Conservation (phyloP, 2,797 vertebrate genomes). For the Sebastes oblongus region DNA sequence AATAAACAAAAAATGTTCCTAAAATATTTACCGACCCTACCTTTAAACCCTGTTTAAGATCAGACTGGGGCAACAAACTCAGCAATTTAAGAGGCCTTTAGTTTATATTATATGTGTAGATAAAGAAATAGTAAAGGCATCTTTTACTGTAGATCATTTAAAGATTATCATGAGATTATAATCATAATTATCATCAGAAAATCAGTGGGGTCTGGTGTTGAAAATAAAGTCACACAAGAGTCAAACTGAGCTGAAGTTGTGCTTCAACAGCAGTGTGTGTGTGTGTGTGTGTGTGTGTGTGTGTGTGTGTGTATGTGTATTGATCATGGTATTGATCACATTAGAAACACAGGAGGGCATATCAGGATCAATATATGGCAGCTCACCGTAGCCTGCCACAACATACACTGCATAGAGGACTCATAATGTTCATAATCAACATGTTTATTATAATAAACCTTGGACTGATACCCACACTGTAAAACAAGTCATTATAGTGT, state of each 20-base stretch:
- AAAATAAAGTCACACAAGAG: slow-evolving; percentile 2
- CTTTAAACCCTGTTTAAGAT: neutral
- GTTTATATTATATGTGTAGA: neutral
- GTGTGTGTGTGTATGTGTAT: slow-evolving; percentile 2
- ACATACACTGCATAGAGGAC: neutral
- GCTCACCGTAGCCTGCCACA: slow-evolving; percentile 18
- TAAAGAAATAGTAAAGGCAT: neutral
- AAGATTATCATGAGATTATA: no score
- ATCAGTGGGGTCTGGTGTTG: neutral
- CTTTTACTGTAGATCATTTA: no score
- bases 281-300: neutral
- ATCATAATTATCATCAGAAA: neutral
- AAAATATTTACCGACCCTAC: neutral
- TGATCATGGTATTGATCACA: slow-evolving; percentile 45
- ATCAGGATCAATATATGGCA: slow-evolving; percentile 30
- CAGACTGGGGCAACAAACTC: neutral
- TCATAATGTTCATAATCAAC: neutral
- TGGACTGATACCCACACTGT: neutral
- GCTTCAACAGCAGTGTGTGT: neutral
- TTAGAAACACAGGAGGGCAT: slow-evolving; percentile 29
- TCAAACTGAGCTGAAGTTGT: slow-evolving; percentile 21
- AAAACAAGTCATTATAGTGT: neutral
- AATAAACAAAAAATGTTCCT: no score
- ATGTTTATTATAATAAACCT: neutral
- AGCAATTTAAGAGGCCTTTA: neutral